Evolutionary conservation across 2,888 invertebrate species (phyloP).

Genomic region (Prosopocoilus inquinatus): DNA sequence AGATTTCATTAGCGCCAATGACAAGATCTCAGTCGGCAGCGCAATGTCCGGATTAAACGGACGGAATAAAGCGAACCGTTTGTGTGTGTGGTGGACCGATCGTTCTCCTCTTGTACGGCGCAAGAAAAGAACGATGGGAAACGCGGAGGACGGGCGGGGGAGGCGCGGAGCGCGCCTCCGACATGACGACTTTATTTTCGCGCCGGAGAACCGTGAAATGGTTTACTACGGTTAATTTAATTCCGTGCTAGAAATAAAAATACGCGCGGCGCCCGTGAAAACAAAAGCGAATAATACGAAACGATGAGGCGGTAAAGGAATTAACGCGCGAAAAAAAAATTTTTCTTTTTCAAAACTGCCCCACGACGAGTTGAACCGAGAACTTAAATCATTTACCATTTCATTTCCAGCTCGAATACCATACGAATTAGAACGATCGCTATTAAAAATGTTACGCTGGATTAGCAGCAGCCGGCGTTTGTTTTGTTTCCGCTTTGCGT

Average conservation of each 20-base stretch:
- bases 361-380: too few relatives aligned
- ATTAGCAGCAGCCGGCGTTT: too few relatives aligned
- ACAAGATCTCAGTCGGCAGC: conserved; percentile 10
- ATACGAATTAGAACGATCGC: too few relatives aligned
- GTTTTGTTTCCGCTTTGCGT: too few relatives aligned
- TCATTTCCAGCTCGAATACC: too few relatives aligned
- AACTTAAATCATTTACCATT: too few relatives aligned
- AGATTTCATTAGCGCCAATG: conserved; percentile 23
- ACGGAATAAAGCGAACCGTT: neutral
- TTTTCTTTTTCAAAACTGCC: too few relatives aligned
- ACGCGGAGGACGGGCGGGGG: neutral
- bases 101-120: neutral
- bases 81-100: too few relatives aligned
- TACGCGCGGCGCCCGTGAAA: too few relatives aligned
- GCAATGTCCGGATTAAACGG: conserved; percentile 5
- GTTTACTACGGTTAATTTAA: neutral
- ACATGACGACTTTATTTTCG: neutral
- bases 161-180: too few relatives aligned
- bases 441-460: too few relatives aligned
- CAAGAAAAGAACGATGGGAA: neutral
- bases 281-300: neutral
- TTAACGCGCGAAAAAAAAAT: neutral
- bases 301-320: neutral
- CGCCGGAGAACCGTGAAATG: neutral
- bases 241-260: neutral